Evolutionary conservation across 2,113 vertebrate species (phyloP), one percentile per base, ranked within the genome.

Genomic region (Jacana jacana): DNA sequence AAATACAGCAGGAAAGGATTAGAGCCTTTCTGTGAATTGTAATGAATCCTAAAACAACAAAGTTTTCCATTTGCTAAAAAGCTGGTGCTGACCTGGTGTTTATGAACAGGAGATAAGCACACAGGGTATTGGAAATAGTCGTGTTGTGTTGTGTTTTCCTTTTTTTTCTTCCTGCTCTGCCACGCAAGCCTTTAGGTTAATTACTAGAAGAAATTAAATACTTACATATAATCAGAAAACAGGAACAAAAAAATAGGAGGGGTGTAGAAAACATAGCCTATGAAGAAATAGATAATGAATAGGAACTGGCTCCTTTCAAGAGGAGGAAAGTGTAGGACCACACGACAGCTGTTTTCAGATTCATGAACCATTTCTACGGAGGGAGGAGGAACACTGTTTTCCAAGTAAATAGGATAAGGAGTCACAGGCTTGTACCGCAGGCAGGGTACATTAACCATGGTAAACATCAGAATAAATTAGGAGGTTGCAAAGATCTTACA

Each of bases 111-210:
- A 30, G 27, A 10, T 55, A 76, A 87, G 23, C 2, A 42, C 8
- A 8, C 12, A 7, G 6, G 4, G 11, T 30, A 27, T 31, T 4
- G 13, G 35, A 95, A 87, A 46, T 30, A 18, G 14, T 16, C 16
- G 39, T 25, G 89, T 66, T 68, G 39, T 48, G 37, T 46, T 46
- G 19, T 46, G 19, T 46, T 20, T 46, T 19, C 20, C 10, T 46
- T 46, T 46, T 46, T 44, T 44, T 44, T 44, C 57, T 35, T 42
- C 40, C 18, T 40, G 1, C 65, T 78, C 17, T 40, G 5, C 6
- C 12, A 39, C 2, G 8, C 24, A 73, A 54, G 10, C 9, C 18
- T 88, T 89, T 51, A 35, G 3, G 17, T 30, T 0, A 0, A 46
- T 64, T 71, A 58, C 35, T 27, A 27, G 35, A 89, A 55, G 1